phyloP scores from a whole-genome alignment of 2,888 invertebrate genomes.

The Lasius platythorax region DNA sequence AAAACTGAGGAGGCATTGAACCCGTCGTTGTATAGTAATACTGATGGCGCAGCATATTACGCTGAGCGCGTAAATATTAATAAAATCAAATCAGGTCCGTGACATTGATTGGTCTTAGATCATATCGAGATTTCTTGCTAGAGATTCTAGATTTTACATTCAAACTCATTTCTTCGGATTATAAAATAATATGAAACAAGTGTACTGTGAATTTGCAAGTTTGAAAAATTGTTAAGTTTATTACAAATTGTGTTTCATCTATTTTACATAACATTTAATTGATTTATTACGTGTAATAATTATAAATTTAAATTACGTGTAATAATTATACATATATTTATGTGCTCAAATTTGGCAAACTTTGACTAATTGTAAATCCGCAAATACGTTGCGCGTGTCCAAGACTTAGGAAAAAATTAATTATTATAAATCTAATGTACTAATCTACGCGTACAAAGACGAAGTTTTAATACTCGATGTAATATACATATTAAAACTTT shows the following conservation, averaged over 20 bases:
- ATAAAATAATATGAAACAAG: not conserved
- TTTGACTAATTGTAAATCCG: not conserved
- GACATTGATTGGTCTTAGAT: constrained; percentile 10
- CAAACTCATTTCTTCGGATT: not conserved
- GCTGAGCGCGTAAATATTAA: constrained; percentile 34
- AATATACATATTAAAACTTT: not conserved
- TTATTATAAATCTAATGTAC: not conserved
- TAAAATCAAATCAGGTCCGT: constrained; percentile 19
- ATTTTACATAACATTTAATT: not conserved
- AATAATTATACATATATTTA: not conserved
- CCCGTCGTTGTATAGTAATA: constrained; percentile 29
- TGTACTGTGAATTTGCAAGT: not conserved
- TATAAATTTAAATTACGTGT: not conserved
- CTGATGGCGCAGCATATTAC: constrained; percentile 22
- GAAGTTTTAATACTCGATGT: constrained; percentile 2
- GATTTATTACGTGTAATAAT: not conserved
- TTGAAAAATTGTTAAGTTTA: not conserved
- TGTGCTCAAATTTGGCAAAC: not conserved
- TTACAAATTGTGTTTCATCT: not conserved
- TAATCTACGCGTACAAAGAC: not conserved
- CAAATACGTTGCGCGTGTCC: no score
- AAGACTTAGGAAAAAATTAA: not conserved
- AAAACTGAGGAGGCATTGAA: constrained; percentile 20
- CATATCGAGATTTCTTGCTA: constrained; percentile 10
- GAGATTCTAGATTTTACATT: constrained; percentile 15